Evolutionary conservation across 1,140 invertebrate genomes (phyloP).

Genomic region (Megathymus violae): DNA sequence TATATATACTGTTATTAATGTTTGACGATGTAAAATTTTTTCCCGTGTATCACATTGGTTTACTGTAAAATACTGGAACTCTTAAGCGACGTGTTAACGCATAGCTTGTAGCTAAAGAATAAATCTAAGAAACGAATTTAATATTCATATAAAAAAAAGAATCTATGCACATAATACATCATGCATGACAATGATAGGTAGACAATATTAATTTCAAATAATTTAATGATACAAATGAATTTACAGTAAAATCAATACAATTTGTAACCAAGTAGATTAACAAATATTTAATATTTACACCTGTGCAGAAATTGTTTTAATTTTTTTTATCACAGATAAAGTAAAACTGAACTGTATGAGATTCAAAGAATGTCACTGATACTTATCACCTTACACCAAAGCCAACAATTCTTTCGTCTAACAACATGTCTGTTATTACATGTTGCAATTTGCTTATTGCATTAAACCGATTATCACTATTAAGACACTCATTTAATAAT

Average conservation of each 20-base stretch:
- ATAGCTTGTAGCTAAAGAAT: too few species aligned
- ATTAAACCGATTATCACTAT: conserved; percentile 65
- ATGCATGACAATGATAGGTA: too few species aligned
- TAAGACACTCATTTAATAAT: conserved; percentile 60
- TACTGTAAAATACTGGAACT: too few species aligned
- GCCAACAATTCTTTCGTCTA: conserved; percentile 59
- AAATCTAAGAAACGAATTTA: too few species aligned
- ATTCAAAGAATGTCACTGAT: neutral
- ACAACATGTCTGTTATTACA: conserved; percentile 66
- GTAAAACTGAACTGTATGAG: conserved; percentile 11
- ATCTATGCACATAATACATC: too few species aligned
- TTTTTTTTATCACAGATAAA: conserved; percentile 46
- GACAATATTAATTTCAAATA: neutral
- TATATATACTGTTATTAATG: too few species aligned
- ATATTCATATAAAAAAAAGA: too few species aligned
- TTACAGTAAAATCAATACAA: neutral
- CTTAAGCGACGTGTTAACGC: too few species aligned
- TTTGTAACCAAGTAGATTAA: neutral
- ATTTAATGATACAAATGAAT: neutral
- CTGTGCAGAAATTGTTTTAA: neutral
- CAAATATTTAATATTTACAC: neutral
- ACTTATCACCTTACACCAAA: conserved; percentile 58
- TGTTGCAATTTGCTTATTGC: conserved; percentile 66
- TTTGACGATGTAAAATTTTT: too few species aligned
- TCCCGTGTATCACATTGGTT: too few species aligned